Base-by-base conservation (phyloP, 2,888 invertebrate genomes). In the Acanthosoma haemorrhoidale region DNA sequence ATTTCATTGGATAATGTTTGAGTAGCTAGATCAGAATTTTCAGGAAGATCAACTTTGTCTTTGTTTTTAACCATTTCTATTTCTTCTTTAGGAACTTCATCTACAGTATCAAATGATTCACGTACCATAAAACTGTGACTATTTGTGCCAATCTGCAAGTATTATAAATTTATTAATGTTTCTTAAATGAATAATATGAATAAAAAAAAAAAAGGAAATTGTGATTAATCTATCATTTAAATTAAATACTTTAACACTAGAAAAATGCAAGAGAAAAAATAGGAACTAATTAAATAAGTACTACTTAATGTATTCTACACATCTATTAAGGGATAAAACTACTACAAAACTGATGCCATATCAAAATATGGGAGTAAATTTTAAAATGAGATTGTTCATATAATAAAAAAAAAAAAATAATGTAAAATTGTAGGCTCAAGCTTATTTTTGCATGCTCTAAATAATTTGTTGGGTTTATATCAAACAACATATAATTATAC, bases 21-120 rank as follows among this genome's bases (percentile, higher is more conserved):
- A 13, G 13, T 25, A 4, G 5, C 51, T n/a, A 51, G 11, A n/a
- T 25, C 25, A 21, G 18, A 11, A 15, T 16, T 43, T 1, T 51
- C 51, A 1, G 51, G 25, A 51, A 21, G 21, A 51, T 51, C 25
- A 16, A 25, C 25, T n/a, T n/a, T n/a, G 25, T 51, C 51, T n/a
- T n/a, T 51, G 13, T 51, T 51, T n/a, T 25, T 25, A 13, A 51
- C 51, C 21, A 51, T 51, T 21, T 51, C 51, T 25, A 51, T 25
- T 51, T 51, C 51, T 6, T 51, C 51, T 51, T 51, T 51, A 21
- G 51, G n/a, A 51, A 25, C 13, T 51, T 51, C 51, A 51, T 51
- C 21, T 5, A 13, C n/a, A 25, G 21, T 11, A 25, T 25, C 25
- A n/a, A 51, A 25, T 51, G 51, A 51, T 6, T 25, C 51, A 4